phyloP scores from a whole-genome alignment of 2,113 vertebrate species.

The Anthoscopus minutus region DNA sequence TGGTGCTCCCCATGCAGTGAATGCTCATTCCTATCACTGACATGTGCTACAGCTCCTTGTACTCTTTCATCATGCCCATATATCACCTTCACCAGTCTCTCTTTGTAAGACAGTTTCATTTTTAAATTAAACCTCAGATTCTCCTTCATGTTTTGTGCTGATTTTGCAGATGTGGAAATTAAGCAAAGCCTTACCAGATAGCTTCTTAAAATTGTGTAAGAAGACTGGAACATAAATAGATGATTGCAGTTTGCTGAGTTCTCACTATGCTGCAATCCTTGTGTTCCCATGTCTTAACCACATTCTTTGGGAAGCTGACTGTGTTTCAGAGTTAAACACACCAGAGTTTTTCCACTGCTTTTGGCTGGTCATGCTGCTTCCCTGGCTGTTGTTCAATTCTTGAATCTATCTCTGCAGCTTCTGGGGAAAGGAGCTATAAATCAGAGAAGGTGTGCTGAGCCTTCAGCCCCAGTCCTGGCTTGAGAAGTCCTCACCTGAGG shows the following conservation, averaged over 20 bases:
- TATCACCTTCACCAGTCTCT: neutral
- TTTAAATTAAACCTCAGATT: neutral
- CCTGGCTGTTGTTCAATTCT: fast-evolving
- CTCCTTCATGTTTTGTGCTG: neutral
- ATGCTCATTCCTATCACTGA: neutral
- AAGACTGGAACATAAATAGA: neutral
- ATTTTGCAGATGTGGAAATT: neutral
- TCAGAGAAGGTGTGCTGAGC: neutral
- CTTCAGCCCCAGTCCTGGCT: neutral
- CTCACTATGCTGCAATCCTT: neutral
- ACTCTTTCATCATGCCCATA: neutral
- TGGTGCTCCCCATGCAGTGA: neutral
- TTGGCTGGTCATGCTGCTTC: neutral
- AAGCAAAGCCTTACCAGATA: neutral
- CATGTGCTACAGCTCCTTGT: neutral
- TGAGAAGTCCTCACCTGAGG: neutral
- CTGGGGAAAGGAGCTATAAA: neutral
- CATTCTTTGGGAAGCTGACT: neutral
- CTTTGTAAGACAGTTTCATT: neutral
- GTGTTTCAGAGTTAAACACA: neutral
- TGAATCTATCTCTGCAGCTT: neutral
- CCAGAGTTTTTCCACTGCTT: neutral
- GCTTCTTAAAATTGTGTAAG: neutral
- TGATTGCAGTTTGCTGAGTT: neutral
- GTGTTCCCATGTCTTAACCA: neutral